A percentile compares a stretch with the other conserved stretches of the same genome.
Conservation (phyloP, 2,888 invertebrate genomes). For the Agrilus biguttatus region DNA sequence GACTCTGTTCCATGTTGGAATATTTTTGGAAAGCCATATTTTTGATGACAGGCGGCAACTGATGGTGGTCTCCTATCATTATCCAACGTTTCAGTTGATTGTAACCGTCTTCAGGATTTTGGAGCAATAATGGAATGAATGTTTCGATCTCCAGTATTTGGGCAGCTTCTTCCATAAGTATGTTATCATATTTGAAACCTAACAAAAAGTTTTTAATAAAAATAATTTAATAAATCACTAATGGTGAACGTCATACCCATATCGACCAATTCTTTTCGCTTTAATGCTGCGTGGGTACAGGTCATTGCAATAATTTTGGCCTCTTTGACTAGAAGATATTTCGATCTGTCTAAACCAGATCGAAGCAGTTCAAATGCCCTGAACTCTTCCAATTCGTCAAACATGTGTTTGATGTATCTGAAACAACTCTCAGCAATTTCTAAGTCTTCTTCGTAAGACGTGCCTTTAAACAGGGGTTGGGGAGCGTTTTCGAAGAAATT, state of each 20-base stretch:
- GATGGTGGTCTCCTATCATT: constrained; percentile 99
- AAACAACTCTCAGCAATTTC: constrained; percentile 88
- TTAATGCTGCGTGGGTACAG: constrained; percentile 97
- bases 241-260: constrained; percentile 41
- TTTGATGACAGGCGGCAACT: constrained; percentile 97
- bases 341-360: constrained; percentile 89
- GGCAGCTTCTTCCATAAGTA: constrained; percentile 97
- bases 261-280: constrained; percentile 89
- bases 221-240: not conserved
- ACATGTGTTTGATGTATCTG: constrained; percentile 87
- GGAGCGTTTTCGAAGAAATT: constrained; percentile 89
- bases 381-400: constrained; percentile 95
- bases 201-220: constrained; percentile 9
- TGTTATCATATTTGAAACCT: constrained; percentile 96
- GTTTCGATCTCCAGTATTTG: constrained; percentile 99
- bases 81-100: constrained; percentile 98
- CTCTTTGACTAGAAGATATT: constrained; percentile 93
- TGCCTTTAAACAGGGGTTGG: constrained; percentile 77
- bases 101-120: constrained; percentile 93
- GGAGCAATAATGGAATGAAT: constrained; percentile 94
- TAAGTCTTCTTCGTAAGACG: constrained; percentile 65
- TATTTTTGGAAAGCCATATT: constrained; percentile 99
- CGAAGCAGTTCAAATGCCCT: constrained; percentile 92
- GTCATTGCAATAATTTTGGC: constrained; percentile 99
- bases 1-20: constrained; percentile 98